phyloP scores from a whole-genome alignment of 2,888 invertebrate species.

The Hylaea fasciaria region DNA sequence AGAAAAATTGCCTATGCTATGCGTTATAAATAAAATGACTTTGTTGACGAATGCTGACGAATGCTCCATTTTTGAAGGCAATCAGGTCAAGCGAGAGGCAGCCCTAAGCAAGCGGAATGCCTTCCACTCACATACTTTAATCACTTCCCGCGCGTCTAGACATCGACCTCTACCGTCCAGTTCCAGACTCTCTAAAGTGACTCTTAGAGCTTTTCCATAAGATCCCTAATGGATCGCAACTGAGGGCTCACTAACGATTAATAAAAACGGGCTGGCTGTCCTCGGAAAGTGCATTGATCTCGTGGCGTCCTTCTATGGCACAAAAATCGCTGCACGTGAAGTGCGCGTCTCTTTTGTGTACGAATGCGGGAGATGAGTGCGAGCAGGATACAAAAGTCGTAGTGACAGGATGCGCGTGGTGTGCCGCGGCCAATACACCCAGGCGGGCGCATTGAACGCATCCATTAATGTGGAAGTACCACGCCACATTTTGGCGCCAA shows the following conservation, averaged over 20 bases:
- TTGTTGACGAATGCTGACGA: not conserved
- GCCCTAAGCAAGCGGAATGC: conserved; percentile 61
- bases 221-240: conserved; percentile 64
- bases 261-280: conserved; percentile 81
- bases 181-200: conserved; percentile 54
- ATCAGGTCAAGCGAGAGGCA: conserved; percentile 37
- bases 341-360: conserved; percentile 69
- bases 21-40: not conserved
- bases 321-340: conserved; percentile 82
- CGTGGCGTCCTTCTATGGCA: conserved; percentile 80
- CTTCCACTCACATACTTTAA: conserved; percentile 69
- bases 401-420: conserved; percentile 82
- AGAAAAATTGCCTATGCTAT: too few relatives aligned
- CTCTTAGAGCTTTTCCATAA: conserved; percentile 64
- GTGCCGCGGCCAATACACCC: conserved; percentile 82
- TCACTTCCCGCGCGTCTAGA: conserved; percentile 80
- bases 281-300: conserved; percentile 85
- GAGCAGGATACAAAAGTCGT: conserved; percentile 73
- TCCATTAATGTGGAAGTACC: conserved; percentile 75
- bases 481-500: conserved; percentile 81
- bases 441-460: conserved; percentile 81
- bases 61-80: conserved; percentile 15
- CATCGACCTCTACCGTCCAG: conserved; percentile 57
- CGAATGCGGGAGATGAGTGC: conserved; percentile 55
- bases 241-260: conserved; percentile 63